Base-by-base conservation (phyloP, 1,140 invertebrate species). In the Drosophila nebulosa region DNA sequence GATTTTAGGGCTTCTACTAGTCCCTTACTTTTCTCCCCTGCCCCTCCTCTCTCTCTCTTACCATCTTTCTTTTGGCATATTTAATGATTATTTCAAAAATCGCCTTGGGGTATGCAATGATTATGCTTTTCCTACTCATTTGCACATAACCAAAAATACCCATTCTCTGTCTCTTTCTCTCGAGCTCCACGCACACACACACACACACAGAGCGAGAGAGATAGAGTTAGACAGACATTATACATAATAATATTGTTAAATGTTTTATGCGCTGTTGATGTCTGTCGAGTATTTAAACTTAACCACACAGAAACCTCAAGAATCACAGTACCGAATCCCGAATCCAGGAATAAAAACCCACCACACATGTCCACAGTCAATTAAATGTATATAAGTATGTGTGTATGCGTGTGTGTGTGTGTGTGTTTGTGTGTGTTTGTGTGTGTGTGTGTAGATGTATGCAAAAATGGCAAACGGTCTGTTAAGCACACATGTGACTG, bases 221-320 rank as follows among this genome's bases (percentile, higher is more conserved):
- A 32, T 0, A 9, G 30, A 32, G 30, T 12, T 3, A 32, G 56
- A n/a, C 16, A 30, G 32, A 24, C 65, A 70, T 78, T 64, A 60
- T 64, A 50, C 55, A 67, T 68, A 68, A 78, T 76, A 78, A 76
- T 74, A 74, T 76, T 72, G 83, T 75, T 86, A 86, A 86, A 86
- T 86, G 83, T 88, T 86, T 86, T 86, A 86, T 86, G 78, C 83
- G 78, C 83, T 86, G 83, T 86, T 86, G 83, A 86, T 86, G 83
- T 55, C 81, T 75, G 78, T 80, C 78, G 83, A 88, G 83, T 86
- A 86, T 86, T 86, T 88, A 86, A 86, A 88, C 74, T 88, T 78
- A 86, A 86, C 83, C 83, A 64, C 84, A 86, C 62, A 75, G 74
- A 64, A 83, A 83, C 83, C 83, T 78, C 83, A 86, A 79, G 83